Evolutionary conservation across 2,797 vertebrate genomes (phyloP), one percentile per base, ranked within the genome.

Genomic region (Premnoplex brunnescens): DNA sequence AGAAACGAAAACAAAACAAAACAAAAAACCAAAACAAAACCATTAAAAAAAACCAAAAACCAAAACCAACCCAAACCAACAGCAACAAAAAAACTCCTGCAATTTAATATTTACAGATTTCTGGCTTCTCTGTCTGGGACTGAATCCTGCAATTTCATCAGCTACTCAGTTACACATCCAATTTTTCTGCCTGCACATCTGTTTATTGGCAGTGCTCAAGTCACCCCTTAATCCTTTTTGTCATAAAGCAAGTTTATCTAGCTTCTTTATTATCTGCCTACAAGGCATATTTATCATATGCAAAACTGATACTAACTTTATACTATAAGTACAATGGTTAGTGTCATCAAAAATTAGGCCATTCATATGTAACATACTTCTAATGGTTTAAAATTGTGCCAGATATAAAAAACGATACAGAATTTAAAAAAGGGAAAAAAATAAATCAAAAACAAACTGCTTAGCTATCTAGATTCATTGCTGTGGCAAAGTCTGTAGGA

Each of bases 401-500:
- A 75, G 19, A 92, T 62, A 88, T 78, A 88, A 88, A 63, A 54
- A 81, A 82, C 19, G 17, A 78, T 28, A 66, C 3, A 37, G 7
- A 10, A 36, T 21, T 26, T 5, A 32, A 23, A 7, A 2, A 39
- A 39, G 12, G 12, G 14, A 14, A 13, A 9, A 17, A 11, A 13
- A 17, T 8, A 7, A 20, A 3, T 12, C 7, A 49, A 8, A 44
- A 44, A 21, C 16, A 30, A 63, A 32, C 52, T 91, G 46, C 58
- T 89, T 73, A 81, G n/a, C 85, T 51, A 44, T 55, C 48, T 54
- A 69, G 58, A 88, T 86, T 88, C 58, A 81, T 75, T 81, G 82
- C 88, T 81, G 62, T 0, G 36, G 93, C 85, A 81, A 85, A 78
- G 62, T 91, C 55, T 75, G 54, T 78, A 95, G 94, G 89, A 96